A percentile compares a stretch with the other conserved stretches of the same genome.
Conservation (phyloP, 1,140 invertebrate species). For the Dreissena rostriformis region DNA sequence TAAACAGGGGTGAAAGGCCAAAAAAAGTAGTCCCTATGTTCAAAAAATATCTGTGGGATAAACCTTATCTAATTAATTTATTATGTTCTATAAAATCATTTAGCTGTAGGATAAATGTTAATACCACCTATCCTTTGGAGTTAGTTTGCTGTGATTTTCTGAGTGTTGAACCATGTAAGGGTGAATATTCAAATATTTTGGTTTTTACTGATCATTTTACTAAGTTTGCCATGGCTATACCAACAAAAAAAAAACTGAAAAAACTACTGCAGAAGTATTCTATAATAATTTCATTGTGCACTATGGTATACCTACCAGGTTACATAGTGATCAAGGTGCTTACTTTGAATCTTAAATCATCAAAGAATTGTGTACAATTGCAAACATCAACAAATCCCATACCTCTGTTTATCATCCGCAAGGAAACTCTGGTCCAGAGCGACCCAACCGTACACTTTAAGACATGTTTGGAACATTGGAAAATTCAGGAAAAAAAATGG, state of each 20-base stretch:
- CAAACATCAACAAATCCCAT: slow-evolving; percentile 2
- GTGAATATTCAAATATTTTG: slow-evolving; percentile 29
- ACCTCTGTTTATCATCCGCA: slow-evolving; percentile 37
- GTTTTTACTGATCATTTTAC: slow-evolving; percentile 52
- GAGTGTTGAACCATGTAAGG: no score
- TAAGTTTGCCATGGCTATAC: slow-evolving; percentile 40
- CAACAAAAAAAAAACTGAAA: slow-evolving; percentile 43
- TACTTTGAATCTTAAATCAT: slow-evolving; percentile 20
- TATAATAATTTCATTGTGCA: slow-evolving; percentile 44
- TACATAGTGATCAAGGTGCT: slow-evolving; percentile 10
- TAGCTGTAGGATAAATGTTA: no score
- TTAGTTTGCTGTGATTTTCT: no score
- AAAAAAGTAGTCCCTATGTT: no score
- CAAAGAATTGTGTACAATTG: slow-evolving; percentile 9
- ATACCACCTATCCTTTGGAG: no score
- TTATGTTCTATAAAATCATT: no score
- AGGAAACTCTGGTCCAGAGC: slow-evolving; percentile 26
- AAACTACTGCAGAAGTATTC: slow-evolving; percentile 44
- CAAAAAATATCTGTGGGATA: no score
- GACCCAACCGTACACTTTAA: background rate
- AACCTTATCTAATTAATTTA: no score
- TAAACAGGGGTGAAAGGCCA: no score
- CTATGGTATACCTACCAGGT: slow-evolving; percentile 20
- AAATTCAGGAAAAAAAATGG: background rate
- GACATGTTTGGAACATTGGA: slow-evolving; percentile 29